Base-by-base conservation (phyloP, 2,797 vertebrate species). In the Pachyuromys duprasi region DNA sequence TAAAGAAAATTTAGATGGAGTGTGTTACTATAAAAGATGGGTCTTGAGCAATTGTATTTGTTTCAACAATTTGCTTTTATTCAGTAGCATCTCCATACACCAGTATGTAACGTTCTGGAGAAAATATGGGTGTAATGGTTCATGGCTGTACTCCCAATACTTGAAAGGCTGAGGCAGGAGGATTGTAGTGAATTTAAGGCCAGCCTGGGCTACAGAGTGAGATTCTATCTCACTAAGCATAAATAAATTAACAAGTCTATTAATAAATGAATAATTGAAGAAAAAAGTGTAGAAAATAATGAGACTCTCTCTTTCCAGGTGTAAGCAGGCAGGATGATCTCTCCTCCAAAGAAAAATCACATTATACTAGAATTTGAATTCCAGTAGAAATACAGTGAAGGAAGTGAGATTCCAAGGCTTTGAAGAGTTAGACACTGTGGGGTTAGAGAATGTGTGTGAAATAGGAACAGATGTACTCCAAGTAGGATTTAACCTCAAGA, bases 61-160 rank as follows among this genome's bases (percentile, higher is more conserved):
- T 70, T 91, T 95, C 45, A 95, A 83, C 84, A 75, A 26, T 95
- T 57, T 60, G 49, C 45, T 87, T 72, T 45, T 9, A 84, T 93
- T 39, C 13, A 75, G 75, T 80, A 90, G 49, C 5, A 45, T 33
- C 13, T 57, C 5, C 55, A 0, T 67, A 31, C 42, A 89, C 1
- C 13, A 83, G 33, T n/a, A 78, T 42, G 9, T 86, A 91, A 74
- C 13, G 6, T 82, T 93, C 62, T 42, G 39, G 90, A 60, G 12
- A 88, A 87, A 88, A 49, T 92, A 28, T 86, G 39, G 5, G 15
- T 31, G 3, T 62, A 15, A 12, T 42, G 26, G 26, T 89, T 24
- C 31, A 49, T 53, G 31, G 11, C 22, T 89, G 1, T 63, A n/a
- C 31, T 62, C 57, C 42, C 28, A 45, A 20, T 45, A 62, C 70